Conservation (phyloP, 2,888 invertebrate genomes). For the Scaeva pyrastri region DNA sequence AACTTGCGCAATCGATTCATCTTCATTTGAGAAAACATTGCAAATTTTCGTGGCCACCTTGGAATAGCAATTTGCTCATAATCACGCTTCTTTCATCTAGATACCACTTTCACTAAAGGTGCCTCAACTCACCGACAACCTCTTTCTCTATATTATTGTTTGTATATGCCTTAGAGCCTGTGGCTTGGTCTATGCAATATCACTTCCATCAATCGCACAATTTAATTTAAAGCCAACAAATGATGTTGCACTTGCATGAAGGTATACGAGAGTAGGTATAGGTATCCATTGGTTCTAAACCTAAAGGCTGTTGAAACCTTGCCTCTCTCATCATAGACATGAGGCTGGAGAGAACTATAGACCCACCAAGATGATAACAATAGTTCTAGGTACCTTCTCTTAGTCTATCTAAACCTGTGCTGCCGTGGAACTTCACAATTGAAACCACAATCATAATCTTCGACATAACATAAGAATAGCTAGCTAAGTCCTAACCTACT, state of each 20-base stretch:
- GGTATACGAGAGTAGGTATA: too few relatives aligned
- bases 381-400: constrained; percentile 35
- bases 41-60: constrained; percentile 44
- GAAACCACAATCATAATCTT: constrained; percentile 63
- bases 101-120: constrained; percentile 65
- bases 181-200: constrained; percentile 34
- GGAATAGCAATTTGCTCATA: constrained; percentile 52
- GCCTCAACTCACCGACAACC: neutral
- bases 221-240: constrained; percentile 64
- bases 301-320: neutral
- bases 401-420: neutral
- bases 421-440: constrained; percentile 35
- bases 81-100: constrained; percentile 59
- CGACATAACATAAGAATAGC: constrained; percentile 52
- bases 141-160: constrained; percentile 36
- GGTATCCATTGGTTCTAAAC: neutral
- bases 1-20: constrained; percentile 40
- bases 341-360: neutral
- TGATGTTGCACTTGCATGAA: constrained; percentile 18
- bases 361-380: constrained; percentile 69
- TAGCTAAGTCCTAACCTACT: constrained; percentile 51
- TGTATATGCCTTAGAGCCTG: neutral
- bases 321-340: neutral
- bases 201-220: constrained; percentile 65
- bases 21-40: constrained; percentile 62